phyloP scores from a whole-genome alignment of 2,888 invertebrate species.

The Zygaena filipendulae region DNA sequence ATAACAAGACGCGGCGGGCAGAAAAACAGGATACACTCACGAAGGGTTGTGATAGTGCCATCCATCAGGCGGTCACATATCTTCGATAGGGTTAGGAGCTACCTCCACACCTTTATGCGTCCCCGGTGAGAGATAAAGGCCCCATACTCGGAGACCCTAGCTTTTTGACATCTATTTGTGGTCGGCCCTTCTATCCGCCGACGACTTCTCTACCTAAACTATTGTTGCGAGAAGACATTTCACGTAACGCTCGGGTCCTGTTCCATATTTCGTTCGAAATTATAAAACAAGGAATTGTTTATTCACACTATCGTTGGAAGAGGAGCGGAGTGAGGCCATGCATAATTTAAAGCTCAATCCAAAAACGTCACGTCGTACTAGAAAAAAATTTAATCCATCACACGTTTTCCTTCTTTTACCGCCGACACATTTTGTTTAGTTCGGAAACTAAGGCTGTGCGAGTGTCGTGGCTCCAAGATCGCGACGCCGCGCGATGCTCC shows the following conservation, averaged over 20 bases:
- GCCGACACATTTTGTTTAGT: slow-evolving; percentile 18
- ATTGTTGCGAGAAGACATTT: not conserved
- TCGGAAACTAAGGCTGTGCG: slow-evolving; percentile 21
- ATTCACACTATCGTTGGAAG: slow-evolving; percentile 19
- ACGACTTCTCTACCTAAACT: slow-evolving; percentile 26
- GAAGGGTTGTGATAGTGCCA: slow-evolving; percentile 57
- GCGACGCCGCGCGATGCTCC: slow-evolving; percentile 22
- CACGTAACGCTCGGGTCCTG: not conserved
- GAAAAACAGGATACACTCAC: slow-evolving; percentile 43
- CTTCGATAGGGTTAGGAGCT: slow-evolving; percentile 67
- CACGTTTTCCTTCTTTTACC: slow-evolving; percentile 24
- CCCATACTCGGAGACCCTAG: slow-evolving; percentile 50
- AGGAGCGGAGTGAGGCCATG: slow-evolving; percentile 23
- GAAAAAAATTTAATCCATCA: slow-evolving; percentile 61
- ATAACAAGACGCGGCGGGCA: slow-evolving; percentile 41
- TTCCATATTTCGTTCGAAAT: slow-evolving; percentile 5
- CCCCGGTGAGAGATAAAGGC: slow-evolving; percentile 60
- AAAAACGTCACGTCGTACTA: slow-evolving; percentile 42
- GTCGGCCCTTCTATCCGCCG: slow-evolving; percentile 51
- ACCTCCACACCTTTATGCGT: slow-evolving; percentile 64
- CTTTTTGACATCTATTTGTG: slow-evolving; percentile 68
- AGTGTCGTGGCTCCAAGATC: slow-evolving; percentile 1
- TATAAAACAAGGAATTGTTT: slow-evolving; percentile 23
- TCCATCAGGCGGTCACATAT: slow-evolving; percentile 62
- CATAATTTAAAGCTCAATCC: slow-evolving; percentile 46